These are phyloP conservation scores for Spisula solida DNA, from an alignment of 2,888 invertebrate genomes.

Conservation along the genomic window DNA sequence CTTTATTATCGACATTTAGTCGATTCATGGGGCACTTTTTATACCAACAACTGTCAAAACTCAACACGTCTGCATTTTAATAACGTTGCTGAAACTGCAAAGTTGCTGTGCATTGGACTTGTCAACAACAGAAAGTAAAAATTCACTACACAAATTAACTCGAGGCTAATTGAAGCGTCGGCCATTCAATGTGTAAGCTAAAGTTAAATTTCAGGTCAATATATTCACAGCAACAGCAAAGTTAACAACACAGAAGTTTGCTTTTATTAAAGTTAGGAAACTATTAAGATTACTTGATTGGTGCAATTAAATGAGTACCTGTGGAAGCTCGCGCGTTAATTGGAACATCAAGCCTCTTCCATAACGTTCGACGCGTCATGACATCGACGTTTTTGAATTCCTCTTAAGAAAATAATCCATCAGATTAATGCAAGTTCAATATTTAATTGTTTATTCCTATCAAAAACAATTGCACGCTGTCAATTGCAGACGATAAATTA, in stretches of 20 bases:
- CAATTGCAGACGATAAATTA: slow-evolving; percentile 59
- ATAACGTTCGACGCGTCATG: slow-evolving; percentile 56
- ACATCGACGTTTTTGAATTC: slow-evolving; percentile 36
- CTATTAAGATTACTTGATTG: background rate
- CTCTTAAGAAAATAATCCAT: slow-evolving; percentile 59
- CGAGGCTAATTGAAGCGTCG: background rate
- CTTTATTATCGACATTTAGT: too few species aligned
- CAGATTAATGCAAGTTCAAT: slow-evolving; percentile 45
- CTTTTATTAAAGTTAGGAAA: background rate
- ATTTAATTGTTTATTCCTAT: slow-evolving; percentile 29
- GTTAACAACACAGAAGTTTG: too few species aligned
- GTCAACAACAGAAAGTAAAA: too few species aligned
- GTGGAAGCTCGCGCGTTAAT: slow-evolving; percentile 13
- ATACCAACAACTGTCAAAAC: too few species aligned
- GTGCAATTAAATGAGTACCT: slow-evolving; percentile 40
- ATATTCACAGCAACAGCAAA: background rate
- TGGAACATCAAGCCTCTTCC: slow-evolving; percentile 50
- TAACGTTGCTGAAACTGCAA: too few species aligned
- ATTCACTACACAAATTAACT: too few species aligned
- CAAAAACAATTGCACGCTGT: slow-evolving; percentile 44
- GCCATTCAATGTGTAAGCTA: background rate
- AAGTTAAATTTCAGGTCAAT: slow-evolving; percentile 1
- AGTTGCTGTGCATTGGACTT: too few species aligned
- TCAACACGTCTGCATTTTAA: too few species aligned
- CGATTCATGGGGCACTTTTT: too few species aligned